Conservation (phyloP, 2,797 vertebrate genomes). For the Myiotriccus ornatus region DNA sequence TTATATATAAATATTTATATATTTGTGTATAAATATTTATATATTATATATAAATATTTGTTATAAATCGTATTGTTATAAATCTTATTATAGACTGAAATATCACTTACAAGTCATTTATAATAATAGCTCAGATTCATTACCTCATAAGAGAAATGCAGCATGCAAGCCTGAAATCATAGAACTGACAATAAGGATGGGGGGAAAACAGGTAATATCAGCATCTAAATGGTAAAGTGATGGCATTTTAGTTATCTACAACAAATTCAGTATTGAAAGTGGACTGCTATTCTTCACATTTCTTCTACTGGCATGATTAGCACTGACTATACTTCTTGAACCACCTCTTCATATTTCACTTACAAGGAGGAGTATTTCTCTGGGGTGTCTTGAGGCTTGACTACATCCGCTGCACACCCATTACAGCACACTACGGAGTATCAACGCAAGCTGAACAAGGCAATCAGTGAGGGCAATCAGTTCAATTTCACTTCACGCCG, state of each 20-base stretch:
- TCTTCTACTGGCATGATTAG: background rate
- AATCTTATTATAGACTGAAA: background rate
- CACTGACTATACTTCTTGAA: background rate
- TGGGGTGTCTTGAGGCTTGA: background rate
- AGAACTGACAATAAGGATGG: background rate
- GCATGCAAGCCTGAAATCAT: background rate
- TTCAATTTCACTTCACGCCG: background rate
- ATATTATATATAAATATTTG: no score
- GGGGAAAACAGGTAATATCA: background rate
- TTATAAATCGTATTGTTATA: no score
- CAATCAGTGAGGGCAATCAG: background rate
- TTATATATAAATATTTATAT: no score
- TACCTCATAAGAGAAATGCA: background rate
- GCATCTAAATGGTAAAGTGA: background rate
- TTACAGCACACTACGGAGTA: rapidly evolving
- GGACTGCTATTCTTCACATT: background rate
- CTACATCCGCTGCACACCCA: background rate
- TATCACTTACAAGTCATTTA: background rate
- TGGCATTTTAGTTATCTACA: background rate
- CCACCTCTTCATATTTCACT: background rate
- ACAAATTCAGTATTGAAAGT: background rate
- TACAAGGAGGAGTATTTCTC: background rate
- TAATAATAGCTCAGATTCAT: background rate
- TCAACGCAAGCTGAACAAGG: background rate
- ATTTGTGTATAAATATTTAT: no score